A percentile compares a stretch with the other conserved stretches of the same genome.
Conservation (phyloP, 1,140 invertebrate genomes). For the Augochlora pura region DNA sequence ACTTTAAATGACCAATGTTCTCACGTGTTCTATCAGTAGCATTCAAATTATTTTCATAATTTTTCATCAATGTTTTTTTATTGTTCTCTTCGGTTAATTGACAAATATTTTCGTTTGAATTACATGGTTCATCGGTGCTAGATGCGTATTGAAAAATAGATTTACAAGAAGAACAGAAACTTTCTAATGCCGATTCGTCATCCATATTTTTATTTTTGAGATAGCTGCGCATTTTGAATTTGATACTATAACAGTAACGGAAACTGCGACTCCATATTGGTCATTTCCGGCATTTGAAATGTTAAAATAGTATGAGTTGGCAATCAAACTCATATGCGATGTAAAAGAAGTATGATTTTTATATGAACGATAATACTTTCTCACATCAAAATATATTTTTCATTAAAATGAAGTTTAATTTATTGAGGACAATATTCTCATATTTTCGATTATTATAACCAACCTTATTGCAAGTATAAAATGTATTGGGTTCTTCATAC, state of each 20-base stretch:
- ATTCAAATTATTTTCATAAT: neutral
- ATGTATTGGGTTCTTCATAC: neutral
- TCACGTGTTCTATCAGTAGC: neutral
- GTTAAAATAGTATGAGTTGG: neutral
- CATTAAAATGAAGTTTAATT: slow-evolving; percentile 36
- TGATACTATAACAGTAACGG: neutral
- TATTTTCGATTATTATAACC: slow-evolving; percentile 22
- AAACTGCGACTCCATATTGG: neutral
- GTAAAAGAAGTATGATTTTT: neutral
- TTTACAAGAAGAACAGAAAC: slow-evolving; percentile 41
- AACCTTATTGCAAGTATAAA: neutral
- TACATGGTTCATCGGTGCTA: slow-evolving; percentile 4
- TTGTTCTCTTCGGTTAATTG: neutral
- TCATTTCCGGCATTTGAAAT: neutral
- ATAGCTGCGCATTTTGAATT: slow-evolving; percentile 17
- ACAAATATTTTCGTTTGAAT: neutral
- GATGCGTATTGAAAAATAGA: slow-evolving; percentile 10
- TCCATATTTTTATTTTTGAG: neutral
- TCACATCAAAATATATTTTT: slow-evolving; percentile 1
- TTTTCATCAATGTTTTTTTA: neutral
- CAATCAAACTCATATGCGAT: neutral
- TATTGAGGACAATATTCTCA: slow-evolving; percentile 46
- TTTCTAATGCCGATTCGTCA: neutral
- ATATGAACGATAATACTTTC: too few relatives aligned
- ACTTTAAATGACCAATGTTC: too few relatives aligned